Evolutionary conservation across 1,140 invertebrate species (phyloP).

Genomic region (Cataglyphis hispanica): DNA sequence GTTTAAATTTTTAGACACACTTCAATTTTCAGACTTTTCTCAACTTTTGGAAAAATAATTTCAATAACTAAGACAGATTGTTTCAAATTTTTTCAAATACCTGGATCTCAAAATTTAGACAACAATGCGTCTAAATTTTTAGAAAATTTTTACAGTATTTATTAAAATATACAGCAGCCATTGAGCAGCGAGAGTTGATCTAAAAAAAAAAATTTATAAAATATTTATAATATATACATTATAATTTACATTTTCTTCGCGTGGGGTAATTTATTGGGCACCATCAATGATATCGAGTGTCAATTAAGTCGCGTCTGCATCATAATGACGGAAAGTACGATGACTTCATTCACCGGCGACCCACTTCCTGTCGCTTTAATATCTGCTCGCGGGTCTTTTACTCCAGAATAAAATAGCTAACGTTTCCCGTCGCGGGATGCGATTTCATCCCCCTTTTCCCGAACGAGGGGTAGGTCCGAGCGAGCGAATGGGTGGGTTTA

Average conservation of each 20-base stretch:
- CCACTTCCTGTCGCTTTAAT: conserved; percentile 31
- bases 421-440: conserved; percentile 16
- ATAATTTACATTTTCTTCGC: not conserved
- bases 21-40: too few species aligned
- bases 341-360: conserved; percentile 32
- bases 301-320: not conserved
- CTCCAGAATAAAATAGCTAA: conserved; percentile 36
- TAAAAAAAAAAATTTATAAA: too few species aligned
- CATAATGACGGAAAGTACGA: conserved; percentile 24
- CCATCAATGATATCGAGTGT: not conserved
- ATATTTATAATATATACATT: not conserved
- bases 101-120: too few species aligned
- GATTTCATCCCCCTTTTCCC: not conserved
- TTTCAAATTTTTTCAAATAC: too few species aligned
- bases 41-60: too few species aligned
- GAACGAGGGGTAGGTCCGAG: conserved; percentile 2
- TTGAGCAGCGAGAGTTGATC: too few species aligned
- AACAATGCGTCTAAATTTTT: too few species aligned
- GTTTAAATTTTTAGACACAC: too few species aligned
- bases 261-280: not conserved
- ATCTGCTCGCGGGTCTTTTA: conserved; percentile 38
- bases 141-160: too few species aligned
- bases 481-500: not conserved
- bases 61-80: too few species aligned
- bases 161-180: too few species aligned